These are phyloP conservation scores for Iselma pallidipennis DNA, from an alignment of 2,888 invertebrate species.

Conservation along the genomic window DNA sequence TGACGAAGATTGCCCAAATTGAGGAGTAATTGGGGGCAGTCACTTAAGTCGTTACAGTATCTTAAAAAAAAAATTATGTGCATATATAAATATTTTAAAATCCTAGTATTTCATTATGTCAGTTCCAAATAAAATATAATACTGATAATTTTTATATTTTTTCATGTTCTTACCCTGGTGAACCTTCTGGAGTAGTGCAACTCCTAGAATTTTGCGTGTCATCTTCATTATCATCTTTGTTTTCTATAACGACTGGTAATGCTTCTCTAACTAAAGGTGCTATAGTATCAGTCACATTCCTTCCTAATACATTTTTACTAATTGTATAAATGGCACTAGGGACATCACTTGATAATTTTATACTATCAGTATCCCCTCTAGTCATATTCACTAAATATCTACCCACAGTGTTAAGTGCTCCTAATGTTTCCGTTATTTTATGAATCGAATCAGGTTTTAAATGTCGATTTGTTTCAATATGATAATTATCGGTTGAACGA, in stretches of 20 bases:
- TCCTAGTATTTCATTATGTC: neutral
- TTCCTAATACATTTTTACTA: constrained; percentile 76
- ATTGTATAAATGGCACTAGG: constrained; percentile 79
- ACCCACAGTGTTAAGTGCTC: constrained; percentile 85
- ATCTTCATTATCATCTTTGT: constrained; percentile 48
- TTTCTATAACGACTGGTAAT: constrained; percentile 45
- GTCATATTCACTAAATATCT: constrained; percentile 84
- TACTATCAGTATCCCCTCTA: constrained; percentile 53
- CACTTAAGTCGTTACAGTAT: constrained; percentile 83
- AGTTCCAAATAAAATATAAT: neutral
- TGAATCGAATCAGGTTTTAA: constrained; percentile 55
- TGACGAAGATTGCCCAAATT: constrained; percentile 81
- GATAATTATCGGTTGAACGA: constrained; percentile 12
- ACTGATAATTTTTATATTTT: constrained; percentile 1
- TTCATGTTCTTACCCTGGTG: constrained; percentile 61
- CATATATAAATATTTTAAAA: neutral
- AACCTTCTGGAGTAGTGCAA: constrained; percentile 82
- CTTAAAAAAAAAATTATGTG: constrained; percentile 38
- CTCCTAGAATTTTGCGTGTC: constrained; percentile 63
- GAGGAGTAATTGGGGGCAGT: constrained; percentile 81
- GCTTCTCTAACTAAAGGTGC: constrained; percentile 70
- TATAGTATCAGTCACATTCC: constrained; percentile 80
- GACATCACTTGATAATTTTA: constrained; percentile 59
- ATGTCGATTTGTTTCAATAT: constrained; percentile 47
- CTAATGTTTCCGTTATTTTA: constrained; percentile 66